Conservation (phyloP, 1,140 invertebrate genomes). For the Centruroides sculpturatus region DNA sequence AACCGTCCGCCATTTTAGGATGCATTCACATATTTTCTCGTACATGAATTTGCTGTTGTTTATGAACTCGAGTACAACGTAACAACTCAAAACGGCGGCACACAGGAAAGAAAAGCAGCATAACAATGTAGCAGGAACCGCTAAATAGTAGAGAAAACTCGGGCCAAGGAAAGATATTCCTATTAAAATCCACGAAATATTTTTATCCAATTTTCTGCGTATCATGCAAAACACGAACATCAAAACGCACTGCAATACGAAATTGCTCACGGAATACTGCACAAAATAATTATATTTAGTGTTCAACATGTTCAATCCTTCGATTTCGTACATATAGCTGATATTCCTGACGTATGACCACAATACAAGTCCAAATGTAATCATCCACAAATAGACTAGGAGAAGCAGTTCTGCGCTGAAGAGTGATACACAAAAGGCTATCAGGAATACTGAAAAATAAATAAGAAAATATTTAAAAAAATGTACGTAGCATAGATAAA, state of each 20-base stretch:
- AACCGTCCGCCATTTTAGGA: conserved; percentile 50
- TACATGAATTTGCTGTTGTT: conserved; percentile 46
- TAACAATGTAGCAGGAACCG: conserved; percentile 38
- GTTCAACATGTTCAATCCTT: neutral
- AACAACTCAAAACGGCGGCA: conserved; percentile 31
- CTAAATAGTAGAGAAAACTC: conserved; percentile 4
- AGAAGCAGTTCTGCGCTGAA: conserved; percentile 66
- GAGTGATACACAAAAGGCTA: conserved; percentile 63
- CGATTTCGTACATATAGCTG: conserved; percentile 13
- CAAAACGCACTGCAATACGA: conserved; percentile 8
- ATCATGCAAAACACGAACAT: conserved; percentile 14
- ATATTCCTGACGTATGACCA: conserved; percentile 47
- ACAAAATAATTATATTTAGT: neutral
- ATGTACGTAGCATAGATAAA: too few species aligned
- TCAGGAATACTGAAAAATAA: conserved; percentile 53
- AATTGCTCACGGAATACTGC: neutral
- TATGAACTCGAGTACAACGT: conserved; percentile 51
- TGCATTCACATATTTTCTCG: conserved; percentile 49
- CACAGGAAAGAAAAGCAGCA: conserved; percentile 26
- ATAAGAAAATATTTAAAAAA: neutral
- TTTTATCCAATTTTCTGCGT: conserved; percentile 5
- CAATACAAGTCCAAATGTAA: conserved; percentile 62
- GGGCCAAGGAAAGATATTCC: conserved; percentile 18
- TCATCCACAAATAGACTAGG: conserved; percentile 67
- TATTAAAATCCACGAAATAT: neutral